Evolutionary conservation across 2,888 invertebrate species (phyloP).

Genomic region (Amphimallon solstitiale): DNA sequence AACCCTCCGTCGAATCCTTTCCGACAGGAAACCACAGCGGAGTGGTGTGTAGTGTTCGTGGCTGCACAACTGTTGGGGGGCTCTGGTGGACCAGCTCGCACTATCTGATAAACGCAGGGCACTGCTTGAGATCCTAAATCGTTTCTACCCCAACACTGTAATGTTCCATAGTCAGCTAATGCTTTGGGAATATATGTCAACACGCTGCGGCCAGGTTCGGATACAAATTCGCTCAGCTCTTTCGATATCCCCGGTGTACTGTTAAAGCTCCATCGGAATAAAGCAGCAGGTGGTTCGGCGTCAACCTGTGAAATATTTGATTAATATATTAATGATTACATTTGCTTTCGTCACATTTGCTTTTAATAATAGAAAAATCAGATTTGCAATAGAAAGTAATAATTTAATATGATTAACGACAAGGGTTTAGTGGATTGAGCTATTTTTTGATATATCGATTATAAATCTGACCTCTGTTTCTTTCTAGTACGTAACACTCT

Average conservation of each 20-base stretch:
- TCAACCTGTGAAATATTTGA: conserved; percentile 67
- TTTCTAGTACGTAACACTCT: too few species aligned
- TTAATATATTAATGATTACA: neutral
- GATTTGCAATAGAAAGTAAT: too few species aligned
- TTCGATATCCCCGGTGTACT: conserved; percentile 67
- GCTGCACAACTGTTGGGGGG: conserved; percentile 65
- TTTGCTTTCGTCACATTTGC: neutral
- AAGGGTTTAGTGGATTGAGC: too few species aligned
- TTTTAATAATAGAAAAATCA: too few species aligned
- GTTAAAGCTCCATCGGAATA: conserved; percentile 75
- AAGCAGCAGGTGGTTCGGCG: conserved; percentile 76
- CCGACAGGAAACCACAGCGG: conserved; percentile 64
- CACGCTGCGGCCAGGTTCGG: conserved; percentile 59
- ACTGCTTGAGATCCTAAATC: conserved; percentile 75
- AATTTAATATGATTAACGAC: too few species aligned
- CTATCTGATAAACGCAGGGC: conserved; percentile 79
- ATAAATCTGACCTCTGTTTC: too few species aligned
- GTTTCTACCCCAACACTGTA: conserved; percentile 81
- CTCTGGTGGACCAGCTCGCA: conserved; percentile 73
- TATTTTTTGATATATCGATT: too few species aligned
- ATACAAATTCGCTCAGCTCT: conserved; percentile 62
- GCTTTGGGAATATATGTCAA: conserved; percentile 68
- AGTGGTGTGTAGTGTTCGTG: conserved; percentile 65
- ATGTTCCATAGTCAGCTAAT: conserved; percentile 78
- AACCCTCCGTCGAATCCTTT: conserved; percentile 69